A percentile compares a stretch with the other conserved stretches of the same genome.
Conservation (phyloP, 2,888 invertebrate species). For the Phragmatobia fuliginosa region DNA sequence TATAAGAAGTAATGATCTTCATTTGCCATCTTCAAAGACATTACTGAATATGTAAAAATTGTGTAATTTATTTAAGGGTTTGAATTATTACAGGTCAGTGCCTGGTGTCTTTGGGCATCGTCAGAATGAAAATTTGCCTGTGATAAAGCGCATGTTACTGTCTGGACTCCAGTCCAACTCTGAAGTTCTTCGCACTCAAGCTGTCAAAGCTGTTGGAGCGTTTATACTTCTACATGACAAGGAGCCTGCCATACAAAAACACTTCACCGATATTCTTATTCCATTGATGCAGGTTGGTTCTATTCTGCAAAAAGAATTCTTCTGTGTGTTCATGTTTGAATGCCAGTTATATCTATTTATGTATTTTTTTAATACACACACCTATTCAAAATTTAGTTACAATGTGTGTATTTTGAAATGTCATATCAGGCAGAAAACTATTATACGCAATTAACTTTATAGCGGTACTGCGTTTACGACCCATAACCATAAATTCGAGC, state of each 20-base stretch:
- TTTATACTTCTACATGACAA: conserved; percentile 98
- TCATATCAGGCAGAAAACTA: too few relatives aligned
- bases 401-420: too few relatives aligned
- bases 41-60: background rate
- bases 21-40: background rate
- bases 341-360: too few relatives aligned
- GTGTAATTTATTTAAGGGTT: background rate
- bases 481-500: too few relatives aligned
- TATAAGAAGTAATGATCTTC: background rate
- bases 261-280: conserved; percentile 94
- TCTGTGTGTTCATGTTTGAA: background rate
- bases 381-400: too few relatives aligned
- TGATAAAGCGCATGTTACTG: conserved; percentile 98
- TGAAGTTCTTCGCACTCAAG: conserved; percentile 92
- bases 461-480: too few relatives aligned
- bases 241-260: conserved; percentile 95
- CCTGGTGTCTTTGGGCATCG: conserved; percentile 99
- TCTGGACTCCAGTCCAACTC: conserved; percentile 92
- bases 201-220: conserved; percentile 93
- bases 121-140: conserved; percentile 95
- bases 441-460: too few relatives aligned
- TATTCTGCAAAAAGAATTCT: background rate
- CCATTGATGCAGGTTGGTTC: conserved; percentile 89
- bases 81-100: conserved; percentile 89
- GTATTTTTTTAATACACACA: too few relatives aligned